Conservation (phyloP, 1,140 invertebrate species). For the Oncopodura yosiiana region DNA sequence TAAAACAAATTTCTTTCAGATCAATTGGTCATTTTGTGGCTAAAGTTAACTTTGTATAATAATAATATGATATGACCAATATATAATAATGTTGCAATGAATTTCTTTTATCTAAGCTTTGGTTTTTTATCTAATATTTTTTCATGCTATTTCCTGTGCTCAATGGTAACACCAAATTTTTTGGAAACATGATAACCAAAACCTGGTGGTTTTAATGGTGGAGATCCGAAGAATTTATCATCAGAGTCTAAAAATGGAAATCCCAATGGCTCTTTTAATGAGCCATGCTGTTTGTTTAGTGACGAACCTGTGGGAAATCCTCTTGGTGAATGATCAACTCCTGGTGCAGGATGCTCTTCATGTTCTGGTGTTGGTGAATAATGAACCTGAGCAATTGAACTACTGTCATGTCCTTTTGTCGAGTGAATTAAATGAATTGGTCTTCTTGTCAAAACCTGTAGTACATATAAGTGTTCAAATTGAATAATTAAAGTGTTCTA, state of each 20-base stretch:
- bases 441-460: conserved; percentile 27
- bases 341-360: conserved; percentile 23
- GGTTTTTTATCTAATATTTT: not conserved
- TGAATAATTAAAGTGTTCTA: too few relatives aligned
- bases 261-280: not conserved
- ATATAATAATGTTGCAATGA: too few relatives aligned
- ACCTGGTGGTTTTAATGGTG: conserved; percentile 13
- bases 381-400: conserved; percentile 31
- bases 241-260: not conserved
- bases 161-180: conserved; percentile 25
- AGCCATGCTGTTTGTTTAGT: not conserved
- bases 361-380: conserved; percentile 31
- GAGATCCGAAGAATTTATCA: conserved; percentile 11
- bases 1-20: too few relatives aligned
- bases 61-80: too few relatives aligned
- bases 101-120: not conserved
- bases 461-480: too few relatives aligned
- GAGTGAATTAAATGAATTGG: conserved; percentile 29
- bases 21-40: too few relatives aligned
- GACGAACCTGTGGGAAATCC: conserved; percentile 13
- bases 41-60: too few relatives aligned
- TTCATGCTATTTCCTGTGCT: not conserved
- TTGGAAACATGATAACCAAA: conserved; percentile 22
- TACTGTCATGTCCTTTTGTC: conserved; percentile 29
- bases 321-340: conserved; percentile 27